These are phyloP conservation scores for Gopherus flavomarginatus DNA, from an alignment of 2,113 vertebrate genomes.

Conservation along the genomic window DNA sequence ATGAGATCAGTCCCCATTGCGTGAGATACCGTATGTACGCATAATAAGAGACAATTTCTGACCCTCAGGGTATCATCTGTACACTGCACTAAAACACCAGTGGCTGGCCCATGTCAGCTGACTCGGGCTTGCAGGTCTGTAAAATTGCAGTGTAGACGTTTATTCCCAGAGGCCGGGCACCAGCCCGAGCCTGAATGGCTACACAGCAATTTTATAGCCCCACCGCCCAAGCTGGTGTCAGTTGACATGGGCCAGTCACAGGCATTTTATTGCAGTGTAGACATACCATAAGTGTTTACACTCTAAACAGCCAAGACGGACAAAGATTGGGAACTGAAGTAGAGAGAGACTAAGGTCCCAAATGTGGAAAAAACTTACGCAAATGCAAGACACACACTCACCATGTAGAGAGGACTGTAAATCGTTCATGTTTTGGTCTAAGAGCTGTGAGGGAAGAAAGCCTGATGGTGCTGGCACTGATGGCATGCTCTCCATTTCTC, in stretches of 20 bases:
- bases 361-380: constrained; percentile 56
- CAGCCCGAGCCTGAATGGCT: not conserved
- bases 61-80: not conserved
- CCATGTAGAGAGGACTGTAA: constrained; percentile 85
- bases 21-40: constrained; percentile 44
- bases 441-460: constrained; percentile 93
- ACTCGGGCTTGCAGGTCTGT: too few relatives aligned
- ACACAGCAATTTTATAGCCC: not conserved
- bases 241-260: not conserved
- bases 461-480: constrained; percentile 70
- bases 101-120: not conserved
- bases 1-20: constrained; percentile 38
- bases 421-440: constrained; percentile 91
- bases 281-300: not conserved
- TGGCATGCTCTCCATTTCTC: constrained; percentile 74
- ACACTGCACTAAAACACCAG: not conserved
- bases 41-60: constrained; percentile 55
- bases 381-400: constrained; percentile 57
- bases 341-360: constrained; percentile 65
- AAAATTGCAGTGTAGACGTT: not conserved
- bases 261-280: not conserved
- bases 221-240: not conserved
- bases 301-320: not conserved
- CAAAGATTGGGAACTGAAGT: constrained; percentile 63
- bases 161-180: not conserved